Conservation (phyloP, 2,888 invertebrate genomes). For the Helicoverpa assulta region DNA sequence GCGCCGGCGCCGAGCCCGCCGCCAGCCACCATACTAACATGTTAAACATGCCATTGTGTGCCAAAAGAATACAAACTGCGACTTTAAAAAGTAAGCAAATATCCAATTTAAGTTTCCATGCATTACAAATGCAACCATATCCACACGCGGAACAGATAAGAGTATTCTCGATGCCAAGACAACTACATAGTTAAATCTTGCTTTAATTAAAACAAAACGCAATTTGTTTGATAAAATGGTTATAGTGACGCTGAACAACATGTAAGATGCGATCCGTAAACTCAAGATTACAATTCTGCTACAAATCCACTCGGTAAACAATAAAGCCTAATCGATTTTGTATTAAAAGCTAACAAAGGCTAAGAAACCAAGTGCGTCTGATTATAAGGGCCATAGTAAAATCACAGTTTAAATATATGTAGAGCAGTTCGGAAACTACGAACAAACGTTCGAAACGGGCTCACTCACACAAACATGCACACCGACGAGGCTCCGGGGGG, state of each 20-base stretch:
- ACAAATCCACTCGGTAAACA: conserved; percentile 81
- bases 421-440: too few relatives aligned
- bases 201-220: conserved; percentile 25
- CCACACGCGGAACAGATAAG: conserved; percentile 28
- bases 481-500: too few relatives aligned
- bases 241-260: conserved; percentile 23
- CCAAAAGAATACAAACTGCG: conserved; percentile 67
- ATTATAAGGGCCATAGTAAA: conserved; percentile 64
- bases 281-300: conserved; percentile 78
- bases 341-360: conserved; percentile 50
- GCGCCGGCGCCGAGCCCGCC: conserved; percentile 70
- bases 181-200: not conserved
- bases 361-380: conserved; percentile 57
- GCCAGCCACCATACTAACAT: conserved; percentile 70
- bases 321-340: conserved; percentile 77
- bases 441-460: too few relatives aligned
- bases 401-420: too few relatives aligned
- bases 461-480: too few relatives aligned
- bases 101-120: conserved; percentile 65
- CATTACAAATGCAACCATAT: conserved; percentile 34
- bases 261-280: conserved; percentile 51
- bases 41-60: conserved; percentile 78
- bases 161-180: conserved; percentile 14
- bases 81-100: conserved; percentile 64
- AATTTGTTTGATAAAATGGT: conserved; percentile 26